Evolutionary conservation across 2,888 invertebrate genomes (phyloP).

Genomic region (Elegia similella): DNA sequence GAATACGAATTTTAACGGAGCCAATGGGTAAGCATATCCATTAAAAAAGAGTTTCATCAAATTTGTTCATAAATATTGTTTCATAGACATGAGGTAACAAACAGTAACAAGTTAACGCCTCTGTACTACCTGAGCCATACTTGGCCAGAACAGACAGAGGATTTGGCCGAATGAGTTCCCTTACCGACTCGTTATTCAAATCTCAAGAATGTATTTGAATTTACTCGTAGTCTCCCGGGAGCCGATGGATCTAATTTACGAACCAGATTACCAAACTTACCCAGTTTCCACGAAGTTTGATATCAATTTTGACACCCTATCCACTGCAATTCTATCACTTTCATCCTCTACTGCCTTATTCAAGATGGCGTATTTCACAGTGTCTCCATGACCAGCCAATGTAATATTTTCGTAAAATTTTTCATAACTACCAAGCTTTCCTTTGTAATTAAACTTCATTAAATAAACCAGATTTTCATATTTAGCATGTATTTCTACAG

Average conservation of each 20-base stretch:
- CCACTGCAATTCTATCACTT: constrained; percentile 30
- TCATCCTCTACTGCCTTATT: constrained; percentile 20
- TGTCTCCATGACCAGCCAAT: constrained; percentile 40
- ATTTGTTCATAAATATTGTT: no score
- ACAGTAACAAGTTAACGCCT: no score
- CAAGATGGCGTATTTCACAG: constrained; percentile 35
- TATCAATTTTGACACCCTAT: constrained; percentile 34
- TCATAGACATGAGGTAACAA: no score
- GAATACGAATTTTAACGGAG: no score
- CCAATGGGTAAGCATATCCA: no score
- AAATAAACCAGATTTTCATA: constrained; percentile 33
- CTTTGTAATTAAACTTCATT: constrained; percentile 43
- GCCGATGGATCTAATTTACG: neutral
- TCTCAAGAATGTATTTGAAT: no score
- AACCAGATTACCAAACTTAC: constrained; percentile 30
- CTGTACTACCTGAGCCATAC: no score
- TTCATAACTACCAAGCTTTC: constrained; percentile 33
- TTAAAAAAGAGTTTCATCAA: no score
- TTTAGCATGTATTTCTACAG: constrained; percentile 30
- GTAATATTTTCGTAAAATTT: constrained; percentile 29
- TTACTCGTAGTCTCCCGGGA: no score
- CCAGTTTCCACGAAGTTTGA: constrained; percentile 38
- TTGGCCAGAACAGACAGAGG: no score
- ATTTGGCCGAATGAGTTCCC: no score
- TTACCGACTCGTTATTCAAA: no score